A percentile compares a stretch with the other conserved stretches of the same genome.
Conservation (phyloP, 2,888 invertebrate species). For the Diplolepis rosae region DNA sequence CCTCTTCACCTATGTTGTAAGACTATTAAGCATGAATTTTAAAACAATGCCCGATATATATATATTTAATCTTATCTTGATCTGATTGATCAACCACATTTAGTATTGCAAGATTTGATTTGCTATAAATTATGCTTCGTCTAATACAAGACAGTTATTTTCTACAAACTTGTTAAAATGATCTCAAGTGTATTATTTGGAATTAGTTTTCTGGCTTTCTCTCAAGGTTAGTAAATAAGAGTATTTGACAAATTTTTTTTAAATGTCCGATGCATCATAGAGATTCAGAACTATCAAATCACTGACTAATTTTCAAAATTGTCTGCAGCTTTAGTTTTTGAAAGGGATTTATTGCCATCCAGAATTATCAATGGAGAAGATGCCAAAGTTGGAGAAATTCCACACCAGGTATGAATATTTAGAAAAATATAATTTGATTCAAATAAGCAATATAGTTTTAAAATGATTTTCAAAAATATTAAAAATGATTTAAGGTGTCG, state of each 20-base stretch:
- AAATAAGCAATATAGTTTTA: no score
- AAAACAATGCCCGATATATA: no score
- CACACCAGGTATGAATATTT: constrained; percentile 57
- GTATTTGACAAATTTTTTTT: not conserved
- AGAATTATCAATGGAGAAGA: constrained; percentile 55
- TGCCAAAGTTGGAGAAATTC: constrained; percentile 58
- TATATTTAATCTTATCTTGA: no score
- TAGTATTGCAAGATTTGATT: no score
- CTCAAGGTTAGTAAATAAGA: not conserved
- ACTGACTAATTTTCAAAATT: no score
- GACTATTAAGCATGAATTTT: no score
- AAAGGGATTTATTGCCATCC: not conserved
- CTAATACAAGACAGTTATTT: not conserved
- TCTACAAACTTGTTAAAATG: not conserved
- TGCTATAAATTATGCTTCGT: no score
- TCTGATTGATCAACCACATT: no score
- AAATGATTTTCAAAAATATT: not conserved
- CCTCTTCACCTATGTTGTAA: no score
- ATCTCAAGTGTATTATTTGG: not conserved
- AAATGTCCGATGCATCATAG: no score
- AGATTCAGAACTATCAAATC: no score
- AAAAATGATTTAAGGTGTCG: constrained; percentile 16
- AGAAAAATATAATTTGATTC: not conserved
- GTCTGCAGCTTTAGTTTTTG: not conserved
- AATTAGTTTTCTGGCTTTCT: not conserved